Evolutionary conservation across 2,113 vertebrate species (phyloP).

Genomic region (Centrocercus urophasianus): DNA sequence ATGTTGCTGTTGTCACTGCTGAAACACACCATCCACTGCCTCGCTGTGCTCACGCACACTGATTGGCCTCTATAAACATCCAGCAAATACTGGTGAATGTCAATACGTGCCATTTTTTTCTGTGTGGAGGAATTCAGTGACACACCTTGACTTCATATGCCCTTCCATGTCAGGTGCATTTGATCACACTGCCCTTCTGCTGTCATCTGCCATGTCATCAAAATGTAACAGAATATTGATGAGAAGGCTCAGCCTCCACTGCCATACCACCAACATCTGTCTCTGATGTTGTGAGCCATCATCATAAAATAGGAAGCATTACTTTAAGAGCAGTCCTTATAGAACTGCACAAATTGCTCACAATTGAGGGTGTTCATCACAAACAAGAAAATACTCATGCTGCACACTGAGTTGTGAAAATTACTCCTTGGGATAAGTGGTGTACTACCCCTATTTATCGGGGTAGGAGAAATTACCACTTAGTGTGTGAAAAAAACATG

Average conservation of each 20-base stretch:
- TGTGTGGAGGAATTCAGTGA: neutral
- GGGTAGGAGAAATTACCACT: neutral
- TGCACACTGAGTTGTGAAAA: neutral
- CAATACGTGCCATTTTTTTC: neutral
- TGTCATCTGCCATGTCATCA: neutral
- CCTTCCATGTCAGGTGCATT: neutral
- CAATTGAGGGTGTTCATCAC: neutral
- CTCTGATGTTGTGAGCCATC: too few species aligned
- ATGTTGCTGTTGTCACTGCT: too few species aligned
- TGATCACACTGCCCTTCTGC: neutral
- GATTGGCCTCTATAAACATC: too few species aligned
- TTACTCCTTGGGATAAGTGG: neutral
- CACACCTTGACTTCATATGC: neutral
- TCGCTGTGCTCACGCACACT: too few species aligned
- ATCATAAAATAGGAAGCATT: too few species aligned
- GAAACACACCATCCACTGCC: too few species aligned
- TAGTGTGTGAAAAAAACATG: neutral
- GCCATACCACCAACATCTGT: too few species aligned
- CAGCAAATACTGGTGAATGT: too few species aligned
- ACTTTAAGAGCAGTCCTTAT: too few species aligned
- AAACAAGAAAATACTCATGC: neutral
- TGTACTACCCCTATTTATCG: neutral
- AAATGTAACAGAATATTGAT: neutral
- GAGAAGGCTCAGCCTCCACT: neutral
- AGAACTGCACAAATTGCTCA: neutral